Conservation (phyloP, 2,888 invertebrate species). For the Drosophila meridiana region DNA sequence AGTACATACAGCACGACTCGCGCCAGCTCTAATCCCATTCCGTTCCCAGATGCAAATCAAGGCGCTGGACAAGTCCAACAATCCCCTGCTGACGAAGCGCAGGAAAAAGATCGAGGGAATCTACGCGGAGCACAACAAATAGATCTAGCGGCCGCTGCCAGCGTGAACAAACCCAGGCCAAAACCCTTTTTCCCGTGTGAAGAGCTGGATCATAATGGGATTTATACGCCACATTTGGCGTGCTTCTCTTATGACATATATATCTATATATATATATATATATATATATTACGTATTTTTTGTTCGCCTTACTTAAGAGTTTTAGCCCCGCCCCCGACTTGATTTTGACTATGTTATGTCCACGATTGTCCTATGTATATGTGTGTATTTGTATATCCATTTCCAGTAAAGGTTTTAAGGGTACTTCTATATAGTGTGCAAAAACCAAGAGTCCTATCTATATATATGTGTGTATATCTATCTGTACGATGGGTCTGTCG, state of each 20-base stretch:
- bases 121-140: constrained; percentile 39
- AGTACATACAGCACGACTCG: too few relatives aligned
- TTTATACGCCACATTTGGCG: constrained; percentile 8
- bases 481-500: constrained; percentile 6
- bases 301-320: constrained; percentile 3
- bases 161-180: constrained; percentile 37
- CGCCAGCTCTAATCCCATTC: neutral
- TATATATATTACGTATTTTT: constrained; percentile 6
- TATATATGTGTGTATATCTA: constrained; percentile 11
- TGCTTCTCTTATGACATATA: constrained; percentile 5
- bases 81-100: constrained; percentile 95
- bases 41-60: constrained; percentile 93
- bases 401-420: constrained; percentile 70
- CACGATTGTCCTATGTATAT: constrained; percentile 21
- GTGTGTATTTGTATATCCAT: constrained; percentile 37
- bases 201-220: constrained; percentile 5
- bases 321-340: constrained; percentile 13
- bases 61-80: constrained; percentile 95
- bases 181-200: constrained; percentile 16
- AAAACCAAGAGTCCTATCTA: constrained; percentile 16
- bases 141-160: constrained; percentile 31
- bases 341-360: constrained; percentile 33
- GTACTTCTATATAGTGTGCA: constrained; percentile 61
- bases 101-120: constrained; percentile 86
- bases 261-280: neutral